phyloP scores from a whole-genome alignment of 1,140 invertebrate species.

The Teleogryllus occipitalis region DNA sequence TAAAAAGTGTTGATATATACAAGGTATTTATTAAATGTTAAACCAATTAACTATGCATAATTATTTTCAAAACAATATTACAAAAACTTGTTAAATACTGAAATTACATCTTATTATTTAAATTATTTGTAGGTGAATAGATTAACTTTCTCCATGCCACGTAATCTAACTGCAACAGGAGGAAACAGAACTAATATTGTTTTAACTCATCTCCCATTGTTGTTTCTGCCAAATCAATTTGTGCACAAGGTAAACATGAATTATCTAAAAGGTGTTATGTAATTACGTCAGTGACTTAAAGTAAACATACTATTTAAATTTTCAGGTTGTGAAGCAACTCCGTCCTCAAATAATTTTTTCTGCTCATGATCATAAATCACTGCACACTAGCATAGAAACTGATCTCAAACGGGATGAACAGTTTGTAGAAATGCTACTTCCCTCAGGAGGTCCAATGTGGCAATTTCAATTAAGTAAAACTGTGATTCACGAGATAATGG shows the following conservation, averaged over 20 bases:
- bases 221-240: slow-evolving; percentile 51
- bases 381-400: slow-evolving; percentile 38
- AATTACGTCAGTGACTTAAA: no score
- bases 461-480: slow-evolving; percentile 38
- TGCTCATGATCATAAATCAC: slow-evolving; percentile 71
- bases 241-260: slow-evolving; percentile 46
- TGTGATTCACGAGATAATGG: slow-evolving; percentile 72
- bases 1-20: slow-evolving; percentile 25
- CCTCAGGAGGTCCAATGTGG: slow-evolving; percentile 3
- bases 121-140: slow-evolving; percentile 26
- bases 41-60: no score
- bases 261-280: background rate
- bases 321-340: slow-evolving; percentile 53
- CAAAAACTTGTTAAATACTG: background rate
- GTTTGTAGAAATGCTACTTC: slow-evolving; percentile 9
- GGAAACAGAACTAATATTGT: slow-evolving; percentile 48
- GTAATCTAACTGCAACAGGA: background rate
- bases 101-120: background rate
- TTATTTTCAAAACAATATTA: no score
- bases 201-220: slow-evolving; percentile 60
- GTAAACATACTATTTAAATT: background rate
- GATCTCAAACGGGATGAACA: slow-evolving; percentile 22
- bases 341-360: slow-evolving; percentile 74
- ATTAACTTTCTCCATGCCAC: slow-evolving; percentile 22
- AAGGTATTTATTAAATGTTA: slow-evolving; percentile 7